These are phyloP conservation scores for Fragum whitleyi DNA, from an alignment of 2,888 invertebrate genomes.

Conservation along the genomic window DNA sequence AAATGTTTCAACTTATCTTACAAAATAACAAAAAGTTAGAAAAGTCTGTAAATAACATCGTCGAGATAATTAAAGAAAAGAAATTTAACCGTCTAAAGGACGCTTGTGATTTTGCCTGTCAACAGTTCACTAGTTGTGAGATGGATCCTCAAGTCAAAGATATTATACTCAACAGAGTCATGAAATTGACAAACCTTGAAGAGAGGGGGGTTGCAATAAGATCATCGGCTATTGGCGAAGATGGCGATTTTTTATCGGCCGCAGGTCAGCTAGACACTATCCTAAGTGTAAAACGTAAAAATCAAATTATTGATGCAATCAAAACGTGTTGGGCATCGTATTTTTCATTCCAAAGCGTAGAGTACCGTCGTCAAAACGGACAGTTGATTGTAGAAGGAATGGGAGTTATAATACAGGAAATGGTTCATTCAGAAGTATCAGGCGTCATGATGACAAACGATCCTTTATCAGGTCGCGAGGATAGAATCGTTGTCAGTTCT, in stretches of 20 bases:
- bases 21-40: background rate
- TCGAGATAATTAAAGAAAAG: background rate
- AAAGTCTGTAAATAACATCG: background rate
- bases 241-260: slow-evolving; percentile 91
- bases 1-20: background rate
- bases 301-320: slow-evolving; percentile 86
- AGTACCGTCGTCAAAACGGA: slow-evolving; percentile 90
- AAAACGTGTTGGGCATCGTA: slow-evolving; percentile 93
- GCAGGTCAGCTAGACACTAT: slow-evolving; percentile 94
- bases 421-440: slow-evolving; percentile 30
- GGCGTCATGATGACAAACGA: slow-evolving; percentile 36
- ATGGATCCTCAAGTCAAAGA: background rate
- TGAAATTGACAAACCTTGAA: background rate
- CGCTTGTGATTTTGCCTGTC: background rate
- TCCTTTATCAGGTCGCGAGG: slow-evolving; percentile 22
- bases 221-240: slow-evolving; percentile 87
- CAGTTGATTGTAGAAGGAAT: slow-evolving; percentile 17
- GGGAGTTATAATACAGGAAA: slow-evolving; percentile 33
- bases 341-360: slow-evolving; percentile 91
- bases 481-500: slow-evolving; percentile 26
- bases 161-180: background rate
- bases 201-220: slow-evolving; percentile 8
- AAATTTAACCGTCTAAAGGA: background rate
- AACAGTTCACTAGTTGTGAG: background rate
- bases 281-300: slow-evolving; percentile 88